Evolutionary conservation across 2,113 vertebrate species (phyloP), one percentile per base, ranked within the genome.

Genomic region (Puffinus mauretanicus): DNA sequence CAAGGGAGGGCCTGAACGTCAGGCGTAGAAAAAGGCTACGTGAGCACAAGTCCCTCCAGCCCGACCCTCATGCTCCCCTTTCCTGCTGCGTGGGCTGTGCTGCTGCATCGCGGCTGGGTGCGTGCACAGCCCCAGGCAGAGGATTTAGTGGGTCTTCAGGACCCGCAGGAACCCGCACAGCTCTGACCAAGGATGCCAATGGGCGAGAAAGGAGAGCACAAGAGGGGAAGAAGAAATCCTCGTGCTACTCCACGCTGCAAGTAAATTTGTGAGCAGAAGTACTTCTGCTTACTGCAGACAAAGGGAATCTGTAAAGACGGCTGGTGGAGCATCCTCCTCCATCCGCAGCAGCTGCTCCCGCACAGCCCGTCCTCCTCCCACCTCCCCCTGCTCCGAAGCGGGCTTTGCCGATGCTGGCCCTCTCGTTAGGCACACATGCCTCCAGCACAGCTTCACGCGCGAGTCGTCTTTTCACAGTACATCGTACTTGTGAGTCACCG

Each of bases 21-120:
- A 13, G 13, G 11, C 3, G 1, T 0, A 1, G 57, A 36, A 4
- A 13, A 13, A 11, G 71, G 57, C 24, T 18, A 1, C 0, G 29
- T 4, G 44, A 70, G 24, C 38, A 17, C 36, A 1, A 11, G 47
- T 18, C n/a, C 44, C 40, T 36, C 6, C 38, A 66, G 58, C 42
- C 20, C 1, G 1, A 18, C 44, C 78, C 69, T 16, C 27, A 0
- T 2, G 4, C 46, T 67, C 44, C 15, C 18, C 44, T 44, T 32
- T 8, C 42, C n/a, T 24, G 17, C 32, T 20, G 34, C 9, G 4
- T 16, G 16, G 52, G n/a, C n/a, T 49, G 44, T 5, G 7, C 24
- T 3, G 29, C 32, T 19, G 61, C 54, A 3, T 29, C 2, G 3
- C 4, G 4, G 54, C 1, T 14, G 64, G 16, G 18, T 34, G 24